Conservation (phyloP, 2,797 vertebrate genomes). For the Acanthurus leucopareius region DNA sequence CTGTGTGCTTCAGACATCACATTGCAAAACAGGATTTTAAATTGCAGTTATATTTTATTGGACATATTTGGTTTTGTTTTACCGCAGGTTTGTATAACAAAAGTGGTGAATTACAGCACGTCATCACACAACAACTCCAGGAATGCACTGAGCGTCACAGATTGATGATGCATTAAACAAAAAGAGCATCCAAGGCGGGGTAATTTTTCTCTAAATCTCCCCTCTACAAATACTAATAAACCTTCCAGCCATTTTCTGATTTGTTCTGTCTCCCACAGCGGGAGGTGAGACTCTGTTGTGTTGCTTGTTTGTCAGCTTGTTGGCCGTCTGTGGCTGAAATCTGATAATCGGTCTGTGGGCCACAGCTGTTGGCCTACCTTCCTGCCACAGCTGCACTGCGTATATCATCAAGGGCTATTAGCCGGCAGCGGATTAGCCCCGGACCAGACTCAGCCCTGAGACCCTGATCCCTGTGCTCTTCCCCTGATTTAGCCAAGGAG, state of each 20-base stretch:
- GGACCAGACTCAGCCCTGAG: constrained; percentile 66
- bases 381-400: constrained; percentile 81
- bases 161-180: constrained; percentile 15
- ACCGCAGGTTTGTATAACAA: too few species aligned
- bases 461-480: constrained; percentile 68
- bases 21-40: not conserved
- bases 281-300: constrained; percentile 62
- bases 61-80: not conserved
- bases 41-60: not conserved
- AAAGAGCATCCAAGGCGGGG: constrained; percentile 40
- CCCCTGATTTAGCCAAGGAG: constrained; percentile 66
- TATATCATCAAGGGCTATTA: constrained; percentile 83
- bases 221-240: constrained; percentile 39
- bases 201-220: constrained; percentile 33
- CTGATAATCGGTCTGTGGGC: constrained; percentile 75
- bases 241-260: constrained; percentile 54
- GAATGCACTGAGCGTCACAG: constrained; percentile 10
- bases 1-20: not conserved
- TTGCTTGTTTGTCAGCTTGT: constrained; percentile 74
- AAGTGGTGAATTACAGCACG: not conserved
- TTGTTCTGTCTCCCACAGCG: constrained; percentile 57
- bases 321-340: constrained; percentile 74
- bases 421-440: constrained; percentile 77
- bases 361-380: constrained; percentile 84
- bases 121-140: not conserved